Evolutionary conservation across 2,888 invertebrate species (phyloP).

Genomic region (Dynastes grantii): DNA sequence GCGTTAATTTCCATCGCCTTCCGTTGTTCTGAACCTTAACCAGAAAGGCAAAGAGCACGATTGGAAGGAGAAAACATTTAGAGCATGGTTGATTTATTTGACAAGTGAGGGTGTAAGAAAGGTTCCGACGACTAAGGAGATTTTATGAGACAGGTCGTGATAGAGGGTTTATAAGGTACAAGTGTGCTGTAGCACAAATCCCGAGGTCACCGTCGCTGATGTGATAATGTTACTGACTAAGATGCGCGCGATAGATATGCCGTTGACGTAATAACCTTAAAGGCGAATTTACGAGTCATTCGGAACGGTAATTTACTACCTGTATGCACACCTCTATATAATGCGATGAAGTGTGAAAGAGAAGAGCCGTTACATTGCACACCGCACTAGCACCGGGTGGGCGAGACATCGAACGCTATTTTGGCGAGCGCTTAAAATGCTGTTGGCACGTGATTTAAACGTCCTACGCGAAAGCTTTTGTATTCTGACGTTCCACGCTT

Average conservation of each 20-base stretch:
- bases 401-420: slow-evolving; percentile 23
- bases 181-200: slow-evolving; percentile 55
- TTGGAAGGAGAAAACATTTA: slow-evolving; percentile 32
- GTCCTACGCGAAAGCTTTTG: slow-evolving; percentile 9
- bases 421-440: slow-evolving; percentile 26
- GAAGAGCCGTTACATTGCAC: slow-evolving; percentile 5
- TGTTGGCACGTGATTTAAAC: slow-evolving; percentile 23
- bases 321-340: slow-evolving; percentile 40
- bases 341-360: slow-evolving; percentile 26
- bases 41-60: slow-evolving; percentile 34
- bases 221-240: slow-evolving; percentile 47
- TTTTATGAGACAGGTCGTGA: slow-evolving; percentile 57
- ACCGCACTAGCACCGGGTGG: background rate
- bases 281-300: slow-evolving; percentile 46
- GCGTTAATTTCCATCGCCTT: slow-evolving; percentile 32
- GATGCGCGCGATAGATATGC: slow-evolving; percentile 44
- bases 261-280: slow-evolving; percentile 46
- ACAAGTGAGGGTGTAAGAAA: slow-evolving; percentile 55
- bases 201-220: slow-evolving; percentile 49
- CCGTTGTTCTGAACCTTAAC: slow-evolving; percentile 36
- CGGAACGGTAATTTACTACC: slow-evolving; percentile 41
- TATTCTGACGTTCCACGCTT: background rate
- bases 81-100: slow-evolving; percentile 51
- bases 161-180: slow-evolving; percentile 56
- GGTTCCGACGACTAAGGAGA: slow-evolving; percentile 54